These are phyloP conservation scores for Condylura cristata DNA, from an alignment of 2,113 vertebrate species.

Conservation along the genomic window DNA sequence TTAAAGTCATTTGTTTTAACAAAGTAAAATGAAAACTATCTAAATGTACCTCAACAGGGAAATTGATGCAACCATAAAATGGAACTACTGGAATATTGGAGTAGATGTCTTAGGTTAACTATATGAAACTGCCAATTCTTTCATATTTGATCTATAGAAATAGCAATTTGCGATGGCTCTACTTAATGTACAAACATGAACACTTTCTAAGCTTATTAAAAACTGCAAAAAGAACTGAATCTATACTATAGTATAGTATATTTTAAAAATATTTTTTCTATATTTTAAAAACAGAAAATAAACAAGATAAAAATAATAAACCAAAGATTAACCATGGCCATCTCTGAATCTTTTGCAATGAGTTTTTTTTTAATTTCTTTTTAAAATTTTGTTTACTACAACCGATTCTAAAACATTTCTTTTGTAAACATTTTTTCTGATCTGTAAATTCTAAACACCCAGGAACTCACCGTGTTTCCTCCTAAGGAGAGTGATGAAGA, in stretches of 20 bases:
- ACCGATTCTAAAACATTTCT: neutral
- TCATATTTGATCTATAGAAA: neutral
- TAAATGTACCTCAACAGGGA: neutral
- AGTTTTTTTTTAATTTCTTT: neutral
- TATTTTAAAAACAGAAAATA: neutral
- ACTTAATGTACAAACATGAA: neutral
- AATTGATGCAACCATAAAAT: neutral
- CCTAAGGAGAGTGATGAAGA: slow-evolving; percentile 14
- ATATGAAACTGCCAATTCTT: neutral
- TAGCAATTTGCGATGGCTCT: neutral
- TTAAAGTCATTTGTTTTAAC: slow-evolving; percentile 6
- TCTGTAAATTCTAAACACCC: neutral
- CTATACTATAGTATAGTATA: neutral
- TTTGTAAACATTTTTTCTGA: slow-evolving; percentile 18
- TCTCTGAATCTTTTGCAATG: neutral
- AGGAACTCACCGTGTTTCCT: slow-evolving; percentile 9
- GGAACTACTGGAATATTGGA: neutral
- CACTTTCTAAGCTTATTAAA: neutral
- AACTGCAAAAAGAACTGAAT: neutral
- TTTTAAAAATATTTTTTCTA: neutral
- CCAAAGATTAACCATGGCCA: neutral
- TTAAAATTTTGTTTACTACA: neutral
- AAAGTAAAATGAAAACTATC: slow-evolving; percentile 47
- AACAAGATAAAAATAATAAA: neutral
- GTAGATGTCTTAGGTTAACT: neutral